Evolutionary conservation across 2,113 vertebrate species (phyloP).

Genomic region (Pteronura brasiliensis): DNA sequence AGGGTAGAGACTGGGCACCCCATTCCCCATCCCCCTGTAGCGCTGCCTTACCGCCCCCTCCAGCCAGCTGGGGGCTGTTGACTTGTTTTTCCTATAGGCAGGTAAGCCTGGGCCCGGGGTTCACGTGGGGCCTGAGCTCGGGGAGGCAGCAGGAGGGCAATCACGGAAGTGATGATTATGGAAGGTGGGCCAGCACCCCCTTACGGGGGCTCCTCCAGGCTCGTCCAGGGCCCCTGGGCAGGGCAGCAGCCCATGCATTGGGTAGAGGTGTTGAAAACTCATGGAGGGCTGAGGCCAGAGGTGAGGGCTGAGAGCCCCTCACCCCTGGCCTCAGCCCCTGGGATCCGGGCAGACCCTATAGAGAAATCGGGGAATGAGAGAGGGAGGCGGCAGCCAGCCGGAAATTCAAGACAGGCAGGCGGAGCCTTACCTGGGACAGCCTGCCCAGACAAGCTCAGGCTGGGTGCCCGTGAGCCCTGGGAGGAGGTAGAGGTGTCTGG

Average conservation of each 20-base stretch:
- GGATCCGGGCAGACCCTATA: neutral
- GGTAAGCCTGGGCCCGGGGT: neutral
- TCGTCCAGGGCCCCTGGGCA: neutral
- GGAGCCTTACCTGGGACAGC: slow-evolving; percentile 51
- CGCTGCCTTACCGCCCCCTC: neutral
- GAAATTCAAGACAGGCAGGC: slow-evolving; percentile 44
- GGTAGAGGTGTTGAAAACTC: neutral
- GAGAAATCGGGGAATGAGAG: neutral
- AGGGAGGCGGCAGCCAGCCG: neutral
- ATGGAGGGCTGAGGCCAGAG: neutral
- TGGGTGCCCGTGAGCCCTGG: neutral
- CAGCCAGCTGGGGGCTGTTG: neutral
- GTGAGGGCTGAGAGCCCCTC: no score
- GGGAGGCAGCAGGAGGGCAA: neutral
- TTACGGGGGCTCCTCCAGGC: neutral
- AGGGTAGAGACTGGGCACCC: neutral
- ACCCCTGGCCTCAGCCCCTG: neutral
- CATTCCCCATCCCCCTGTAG: neutral
- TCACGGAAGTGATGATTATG: neutral
- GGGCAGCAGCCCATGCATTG: no score
- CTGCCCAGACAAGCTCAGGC: neutral
- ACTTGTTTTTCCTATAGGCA: neutral
- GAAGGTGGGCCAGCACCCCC: neutral
- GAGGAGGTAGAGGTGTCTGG: neutral
- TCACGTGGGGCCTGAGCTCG: neutral